A percentile compares a stretch with the other conserved stretches of the same genome.
Conservation (phyloP, 2,797 vertebrate genomes). For the Petrocephalus schoutedeni region DNA sequence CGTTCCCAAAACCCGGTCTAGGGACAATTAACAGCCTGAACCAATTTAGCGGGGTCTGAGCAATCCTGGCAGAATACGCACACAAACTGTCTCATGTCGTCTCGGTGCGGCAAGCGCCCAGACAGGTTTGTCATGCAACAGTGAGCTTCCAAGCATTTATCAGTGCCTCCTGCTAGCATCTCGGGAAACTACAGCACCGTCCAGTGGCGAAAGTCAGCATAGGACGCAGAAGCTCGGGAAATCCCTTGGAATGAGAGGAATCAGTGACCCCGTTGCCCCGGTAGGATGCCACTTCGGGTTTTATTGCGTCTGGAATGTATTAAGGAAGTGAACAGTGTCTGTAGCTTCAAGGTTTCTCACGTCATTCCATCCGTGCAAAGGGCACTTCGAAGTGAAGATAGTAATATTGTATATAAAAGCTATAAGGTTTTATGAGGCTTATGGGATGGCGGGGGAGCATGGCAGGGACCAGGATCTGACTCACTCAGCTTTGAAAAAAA, state of each 20-base stretch:
- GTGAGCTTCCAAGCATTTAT: neutral
- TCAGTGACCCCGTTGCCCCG: slow-evolving; percentile 23
- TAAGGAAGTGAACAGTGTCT: neutral
- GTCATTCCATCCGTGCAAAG: neutral
- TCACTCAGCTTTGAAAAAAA: neutral
- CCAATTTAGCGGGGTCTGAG: neutral
- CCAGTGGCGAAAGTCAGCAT: neutral
- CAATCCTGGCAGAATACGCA: neutral
- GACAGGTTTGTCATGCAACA: neutral
- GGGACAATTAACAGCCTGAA: neutral
- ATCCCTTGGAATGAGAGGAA: slow-evolving; percentile 5
- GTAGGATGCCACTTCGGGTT: neutral
- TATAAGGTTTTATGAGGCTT: neutral
- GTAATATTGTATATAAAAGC: neutral
- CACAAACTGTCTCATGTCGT: neutral
- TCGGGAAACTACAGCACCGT: slow-evolving; percentile 2
- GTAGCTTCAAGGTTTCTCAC: neutral
- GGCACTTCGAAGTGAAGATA: slow-evolving; percentile 1
- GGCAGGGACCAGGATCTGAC: neutral
- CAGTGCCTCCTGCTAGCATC: neutral
- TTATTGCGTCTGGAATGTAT: neutral
- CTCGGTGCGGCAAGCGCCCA: neutral
- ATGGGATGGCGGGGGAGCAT: neutral
- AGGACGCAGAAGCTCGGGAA: neutral
- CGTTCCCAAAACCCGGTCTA: neutral